Conservation (phyloP, 1,140 invertebrate species). For the Drosophila chauvacae region DNA sequence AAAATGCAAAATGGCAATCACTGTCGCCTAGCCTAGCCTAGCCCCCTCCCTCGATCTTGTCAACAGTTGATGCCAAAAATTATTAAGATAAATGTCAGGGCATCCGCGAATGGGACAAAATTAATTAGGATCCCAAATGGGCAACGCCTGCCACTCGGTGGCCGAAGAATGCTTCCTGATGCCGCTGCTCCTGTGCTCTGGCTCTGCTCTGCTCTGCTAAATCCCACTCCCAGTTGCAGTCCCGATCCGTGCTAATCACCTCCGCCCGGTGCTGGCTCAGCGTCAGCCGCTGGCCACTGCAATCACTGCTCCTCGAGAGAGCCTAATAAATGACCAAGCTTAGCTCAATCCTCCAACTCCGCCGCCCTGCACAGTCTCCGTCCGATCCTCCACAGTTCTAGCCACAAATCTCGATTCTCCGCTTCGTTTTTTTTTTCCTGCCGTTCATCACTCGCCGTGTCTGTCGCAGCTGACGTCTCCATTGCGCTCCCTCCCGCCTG, state of each 20-base stretch:
- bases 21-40: conserved; percentile 4
- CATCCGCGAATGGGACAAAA: conserved; percentile 47
- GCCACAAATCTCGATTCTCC: conserved; percentile 9
- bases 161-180: conserved; percentile 40
- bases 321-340: conserved; percentile 64
- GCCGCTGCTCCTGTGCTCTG: background rate
- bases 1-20: conserved; percentile 66
- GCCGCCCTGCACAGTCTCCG: background rate
- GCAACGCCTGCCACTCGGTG: conserved; percentile 45
- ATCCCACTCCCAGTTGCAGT: conserved; percentile 1
- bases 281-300: conserved; percentile 44
- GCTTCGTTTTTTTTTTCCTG: background rate
- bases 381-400: background rate
- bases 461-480: conserved; percentile 28
- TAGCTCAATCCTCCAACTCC: conserved; percentile 19
- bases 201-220: background rate
- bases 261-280: conserved; percentile 21
- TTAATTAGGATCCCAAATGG: conserved; percentile 70
- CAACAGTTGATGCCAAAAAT: conserved; percentile 67
- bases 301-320: conserved; percentile 28
- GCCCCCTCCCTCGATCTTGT: conserved; percentile 14
- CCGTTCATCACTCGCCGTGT: conserved; percentile 20
- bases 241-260: conserved; percentile 65
- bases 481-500: conserved; percentile 16
- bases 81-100: conserved; percentile 73